phyloP scores from a whole-genome alignment of 2,797 vertebrate species.

The Molossus alvarezi region DNA sequence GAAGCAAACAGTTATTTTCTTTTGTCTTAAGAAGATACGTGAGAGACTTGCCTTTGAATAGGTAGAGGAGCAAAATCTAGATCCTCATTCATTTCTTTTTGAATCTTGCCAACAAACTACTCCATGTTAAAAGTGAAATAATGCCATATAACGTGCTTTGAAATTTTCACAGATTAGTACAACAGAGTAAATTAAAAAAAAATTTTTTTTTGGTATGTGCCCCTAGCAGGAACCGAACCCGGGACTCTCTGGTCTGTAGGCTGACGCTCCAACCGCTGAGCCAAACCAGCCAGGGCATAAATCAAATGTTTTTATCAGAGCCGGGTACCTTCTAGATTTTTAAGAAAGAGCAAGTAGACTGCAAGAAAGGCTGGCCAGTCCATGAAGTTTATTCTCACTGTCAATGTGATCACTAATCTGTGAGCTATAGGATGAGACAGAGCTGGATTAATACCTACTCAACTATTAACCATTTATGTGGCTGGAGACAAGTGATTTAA shows the following conservation, averaged over 20 bases:
- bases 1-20: slow-evolving; percentile 5
- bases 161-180: slow-evolving; percentile 9
- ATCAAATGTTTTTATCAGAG: neutral
- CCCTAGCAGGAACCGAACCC: too few relatives aligned
- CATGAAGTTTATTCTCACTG: neutral
- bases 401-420: neutral
- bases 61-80: neutral
- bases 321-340: neutral
- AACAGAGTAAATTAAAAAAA: neutral
- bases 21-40: neutral
- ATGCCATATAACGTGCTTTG: neutral
- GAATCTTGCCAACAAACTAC: neutral
- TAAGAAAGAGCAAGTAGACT: neutral
- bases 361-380: neutral
- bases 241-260: too few relatives aligned
- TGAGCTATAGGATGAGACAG: neutral
- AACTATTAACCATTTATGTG: neutral
- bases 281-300: too few relatives aligned
- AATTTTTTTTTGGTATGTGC: too few relatives aligned
- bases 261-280: too few relatives aligned
- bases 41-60: neutral
- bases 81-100: neutral
- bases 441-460: neutral
- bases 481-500: neutral
- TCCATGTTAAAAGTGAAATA: slow-evolving; percentile 17